Conservation (phyloP, 1,140 invertebrate species). For the Zaprionus vittiger region DNA sequence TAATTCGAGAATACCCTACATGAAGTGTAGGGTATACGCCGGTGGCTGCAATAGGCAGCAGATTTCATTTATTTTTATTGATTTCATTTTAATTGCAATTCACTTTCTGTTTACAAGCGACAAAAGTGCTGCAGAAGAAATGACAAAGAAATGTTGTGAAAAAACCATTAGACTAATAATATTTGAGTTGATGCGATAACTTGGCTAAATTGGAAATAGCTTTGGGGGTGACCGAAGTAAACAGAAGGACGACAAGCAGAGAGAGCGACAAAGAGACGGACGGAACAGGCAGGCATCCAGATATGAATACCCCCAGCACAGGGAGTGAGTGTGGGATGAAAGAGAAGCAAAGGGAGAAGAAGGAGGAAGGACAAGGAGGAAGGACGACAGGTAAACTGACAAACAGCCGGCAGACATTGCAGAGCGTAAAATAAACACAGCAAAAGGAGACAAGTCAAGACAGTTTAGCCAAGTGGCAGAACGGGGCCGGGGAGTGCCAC, state of each 20-base stretch:
- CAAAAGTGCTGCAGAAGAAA: not conserved
- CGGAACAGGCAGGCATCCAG: not conserved
- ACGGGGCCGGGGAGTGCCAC: not conserved
- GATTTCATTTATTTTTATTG: not conserved
- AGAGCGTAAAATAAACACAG: slow-evolving; percentile 65
- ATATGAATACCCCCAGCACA: not conserved
- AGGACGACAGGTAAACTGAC: slow-evolving; percentile 47
- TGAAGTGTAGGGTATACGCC: not conserved
- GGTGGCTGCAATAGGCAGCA: not conserved
- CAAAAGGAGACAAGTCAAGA: slow-evolving; percentile 57
- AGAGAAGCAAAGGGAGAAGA: not conserved
- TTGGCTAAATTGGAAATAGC: slow-evolving; percentile 66
- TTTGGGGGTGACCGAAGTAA: slow-evolving; percentile 11
- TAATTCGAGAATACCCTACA: not conserved
- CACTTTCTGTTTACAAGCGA: not conserved
- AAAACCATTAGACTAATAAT: slow-evolving; percentile 75
- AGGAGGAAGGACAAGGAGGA: no score
- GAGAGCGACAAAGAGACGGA: slow-evolving; percentile 10
- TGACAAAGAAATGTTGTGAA: slow-evolving; percentile 22
- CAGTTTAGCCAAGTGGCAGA: slow-evolving; percentile 35
- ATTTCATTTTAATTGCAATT: not conserved
- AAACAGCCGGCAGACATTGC: slow-evolving; percentile 60
- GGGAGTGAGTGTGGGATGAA: not conserved
- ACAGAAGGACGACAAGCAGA: not conserved
- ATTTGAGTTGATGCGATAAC: slow-evolving; percentile 74